phyloP scores from a whole-genome alignment of 37 sponge, comb jelly and placozoan species.

The Beroe ovata region DNA sequence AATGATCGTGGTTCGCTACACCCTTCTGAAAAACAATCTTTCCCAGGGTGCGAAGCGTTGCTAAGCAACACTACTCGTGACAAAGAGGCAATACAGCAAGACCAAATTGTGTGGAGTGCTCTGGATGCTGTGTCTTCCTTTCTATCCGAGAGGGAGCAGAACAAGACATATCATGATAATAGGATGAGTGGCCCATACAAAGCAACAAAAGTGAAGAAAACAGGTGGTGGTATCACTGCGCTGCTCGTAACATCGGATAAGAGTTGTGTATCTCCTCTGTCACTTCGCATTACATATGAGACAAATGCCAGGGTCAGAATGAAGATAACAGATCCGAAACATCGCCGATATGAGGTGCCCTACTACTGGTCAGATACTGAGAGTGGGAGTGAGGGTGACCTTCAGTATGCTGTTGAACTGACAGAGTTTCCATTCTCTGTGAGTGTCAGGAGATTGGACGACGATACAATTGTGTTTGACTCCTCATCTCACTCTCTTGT shows the following conservation, averaged over 20 bases:
- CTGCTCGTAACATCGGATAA: background rate
- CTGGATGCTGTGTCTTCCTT: background rate
- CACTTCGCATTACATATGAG: background rate
- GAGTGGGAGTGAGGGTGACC: too few species aligned
- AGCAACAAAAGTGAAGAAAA: conserved; percentile 2
- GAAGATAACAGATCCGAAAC: conserved; percentile 9
- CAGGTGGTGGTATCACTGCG: background rate
- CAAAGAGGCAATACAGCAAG: too few species aligned
- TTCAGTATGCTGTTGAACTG: background rate
- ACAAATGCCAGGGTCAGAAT: background rate
- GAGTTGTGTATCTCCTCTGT: background rate
- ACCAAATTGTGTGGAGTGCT: background rate
- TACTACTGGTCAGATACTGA: background rate
- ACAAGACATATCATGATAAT: background rate
- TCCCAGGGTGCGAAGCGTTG: too few species aligned
- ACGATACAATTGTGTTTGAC: background rate
- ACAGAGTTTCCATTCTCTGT: conserved; percentile 28
- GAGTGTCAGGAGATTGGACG: background rate
- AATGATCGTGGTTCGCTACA: too few species aligned
- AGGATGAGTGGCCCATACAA: background rate
- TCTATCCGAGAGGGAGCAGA: too few species aligned
- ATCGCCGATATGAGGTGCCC: conserved; percentile 37
- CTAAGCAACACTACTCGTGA: too few species aligned
- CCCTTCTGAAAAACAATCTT: too few species aligned
- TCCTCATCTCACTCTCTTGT: background rate